Evolutionary conservation across 2,888 invertebrate species (phyloP), one percentile per base, ranked within the genome.

Genomic region (Plebejus argus): DNA sequence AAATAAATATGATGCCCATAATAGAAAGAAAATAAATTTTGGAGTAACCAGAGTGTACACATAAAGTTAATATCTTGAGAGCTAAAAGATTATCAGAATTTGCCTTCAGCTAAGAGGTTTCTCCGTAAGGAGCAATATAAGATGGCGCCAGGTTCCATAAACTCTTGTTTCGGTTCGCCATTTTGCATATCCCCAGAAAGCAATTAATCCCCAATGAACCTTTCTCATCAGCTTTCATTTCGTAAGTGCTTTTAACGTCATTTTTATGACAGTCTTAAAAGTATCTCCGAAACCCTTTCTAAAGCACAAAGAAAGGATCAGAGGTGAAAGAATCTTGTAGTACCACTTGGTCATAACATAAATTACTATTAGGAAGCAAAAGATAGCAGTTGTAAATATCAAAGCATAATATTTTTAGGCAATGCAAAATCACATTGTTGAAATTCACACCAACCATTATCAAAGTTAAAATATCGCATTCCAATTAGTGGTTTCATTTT

Each of bases 131-230:
- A n/a, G n/a, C 39, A 39, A 71, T 71, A 39, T 23, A 72, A 20
- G 39, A 39, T 20, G 72, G 72, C 72, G 45, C 45, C 72, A 20
- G 28, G 28, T 28, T 20, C 18, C 20, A 20, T 12, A 8, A n/a
- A 45, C 39, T 45, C 39, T 4, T 72, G 20, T 39, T 35, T 20
- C 45, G 71, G 35, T 72, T 39, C 39, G 71, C 18, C 75, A 58
- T 53, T 56, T 76, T 56, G 76, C 76, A 76, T 56, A 76, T 45
- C 72, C 72, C 72, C 20, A 10, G 72, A 20, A 20, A 20, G 72
- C 72, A 72, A 39, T 72, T 45, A 72, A 72, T 45, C 45, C n/a
- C 72, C 20, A 66, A 66, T 66, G 28, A 66, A 66, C 66, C 28
- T 39, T 45, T 45, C 72, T 72, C 72, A 45, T 72, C 45, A 72